These are phyloP conservation scores for Schlechtendalia chinensis DNA, from an alignment of 1,140 invertebrate species.

Conservation along the genomic window DNA sequence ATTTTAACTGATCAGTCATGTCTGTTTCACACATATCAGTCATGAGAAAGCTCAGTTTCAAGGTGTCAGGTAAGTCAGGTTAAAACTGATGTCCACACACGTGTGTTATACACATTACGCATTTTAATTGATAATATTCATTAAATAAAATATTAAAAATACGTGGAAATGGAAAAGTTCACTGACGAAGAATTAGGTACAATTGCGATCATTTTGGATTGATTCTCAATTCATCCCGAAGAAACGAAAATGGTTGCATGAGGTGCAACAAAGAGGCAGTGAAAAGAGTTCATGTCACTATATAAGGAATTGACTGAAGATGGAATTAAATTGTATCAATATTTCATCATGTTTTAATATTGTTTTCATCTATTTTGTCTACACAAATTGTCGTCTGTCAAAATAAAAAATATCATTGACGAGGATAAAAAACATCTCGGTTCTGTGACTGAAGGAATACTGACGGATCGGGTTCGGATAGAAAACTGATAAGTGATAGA, in stretches of 20 bases:
- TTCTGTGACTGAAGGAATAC: neutral
- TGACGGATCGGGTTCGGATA: neutral
- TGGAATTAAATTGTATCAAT: no score
- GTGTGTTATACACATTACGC: neutral
- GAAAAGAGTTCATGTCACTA: neutral
- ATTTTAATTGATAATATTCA: neutral
- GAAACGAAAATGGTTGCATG: neutral
- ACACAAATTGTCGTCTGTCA: neutral
- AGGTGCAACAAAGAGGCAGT: neutral
- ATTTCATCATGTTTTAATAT: no score
- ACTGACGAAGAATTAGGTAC: slow-evolving; percentile 8
- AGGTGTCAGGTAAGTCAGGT: neutral
- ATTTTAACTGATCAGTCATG: slow-evolving; percentile 16
- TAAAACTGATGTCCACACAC: neutral
- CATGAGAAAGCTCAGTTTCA: neutral
- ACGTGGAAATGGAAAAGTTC: neutral
- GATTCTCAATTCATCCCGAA: neutral
- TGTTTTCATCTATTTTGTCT: no score
- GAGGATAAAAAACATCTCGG: neutral
- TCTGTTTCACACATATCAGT: slow-evolving; percentile 3
- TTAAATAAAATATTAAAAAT: neutral
- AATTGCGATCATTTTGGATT: slow-evolving; percentile 3
- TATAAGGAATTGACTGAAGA: neutral
- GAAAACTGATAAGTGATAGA: no score
- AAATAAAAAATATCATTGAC: neutral